Base-by-base conservation (phyloP, 2,888 invertebrate genomes). In the Drosophila histrio region DNA sequence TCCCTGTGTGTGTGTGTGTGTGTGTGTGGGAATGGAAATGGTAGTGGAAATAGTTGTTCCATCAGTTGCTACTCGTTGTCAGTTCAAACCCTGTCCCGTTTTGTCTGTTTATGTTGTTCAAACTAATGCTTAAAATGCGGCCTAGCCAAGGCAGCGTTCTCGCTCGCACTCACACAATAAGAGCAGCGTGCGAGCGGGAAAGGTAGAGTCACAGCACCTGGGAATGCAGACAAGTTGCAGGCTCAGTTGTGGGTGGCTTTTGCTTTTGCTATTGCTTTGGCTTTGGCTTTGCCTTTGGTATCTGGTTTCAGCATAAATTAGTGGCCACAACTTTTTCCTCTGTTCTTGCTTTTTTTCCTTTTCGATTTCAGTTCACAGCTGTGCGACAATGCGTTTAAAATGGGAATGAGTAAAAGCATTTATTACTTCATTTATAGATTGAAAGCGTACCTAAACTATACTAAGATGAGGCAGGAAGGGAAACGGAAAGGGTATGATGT, bases 61-160 rank as follows among this genome's bases (percentile, higher is more conserved):
- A 44, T 43, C 59, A 47, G 39, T 68, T 57, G 15, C 36, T 54
- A 43, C 44, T 58, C 50, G 44, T 53, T 60, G 28, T 43, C 43
- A 43, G 43, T 43, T 43, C 26, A 17, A 26, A 43, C 46, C 24
- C 36, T 8, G 19, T 24, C 26, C 58, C 34, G 49, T 54, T 39
- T 36, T 38, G 56, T 67, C 58, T 85, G 79, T 87, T 88, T 81
- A 74, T 88, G 79, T 88, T 82, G 85, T 88, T 82, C 79, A 82
- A 87, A 79, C 79, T 85, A 87, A 85, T 85, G 80, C 86, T 82
- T 77, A 86, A 84, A 84, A 86, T 88, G 72, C 88, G 80, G 86
- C 82, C 82, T 87, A 87, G 73, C 60, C 70, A 21, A 56, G 24
- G 38, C 44, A 57, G 49, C 50, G 38, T 61, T 39, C 65, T 66